phyloP scores from a whole-genome alignment of 2,797 vertebrate species.

The Steatocranus sp. region DNA sequence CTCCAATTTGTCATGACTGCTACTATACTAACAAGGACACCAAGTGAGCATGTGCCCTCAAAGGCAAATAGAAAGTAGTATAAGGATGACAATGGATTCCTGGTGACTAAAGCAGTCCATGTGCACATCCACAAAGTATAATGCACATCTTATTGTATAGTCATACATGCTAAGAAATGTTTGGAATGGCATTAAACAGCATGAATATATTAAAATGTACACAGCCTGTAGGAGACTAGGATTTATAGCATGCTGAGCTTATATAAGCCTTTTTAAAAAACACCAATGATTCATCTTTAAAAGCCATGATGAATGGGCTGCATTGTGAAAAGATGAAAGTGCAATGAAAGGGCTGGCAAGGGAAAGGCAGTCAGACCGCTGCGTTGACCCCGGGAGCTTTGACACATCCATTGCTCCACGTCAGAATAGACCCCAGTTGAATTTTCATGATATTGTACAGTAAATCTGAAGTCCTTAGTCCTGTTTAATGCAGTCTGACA shows the following conservation, averaged over 20 bases:
- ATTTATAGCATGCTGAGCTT: constrained; percentile 13
- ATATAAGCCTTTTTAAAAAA: background rate
- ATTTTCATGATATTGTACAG: background rate
- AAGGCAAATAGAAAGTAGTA: background rate
- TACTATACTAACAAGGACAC: background rate
- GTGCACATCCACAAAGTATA: background rate
- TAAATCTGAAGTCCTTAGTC: background rate
- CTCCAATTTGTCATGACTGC: background rate
- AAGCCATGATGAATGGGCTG: background rate
- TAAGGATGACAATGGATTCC: background rate
- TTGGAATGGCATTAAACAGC: background rate
- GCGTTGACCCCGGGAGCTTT: background rate
- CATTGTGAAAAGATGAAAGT: background rate
- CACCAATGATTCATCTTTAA: constrained; percentile 9
- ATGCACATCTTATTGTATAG: background rate
- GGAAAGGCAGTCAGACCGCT: constrained; percentile 5
- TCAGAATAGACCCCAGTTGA: background rate
- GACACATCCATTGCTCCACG: background rate
- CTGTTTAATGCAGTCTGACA: background rate
- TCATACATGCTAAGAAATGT: background rate
- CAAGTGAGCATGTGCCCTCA: background rate
- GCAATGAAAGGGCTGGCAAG: background rate
- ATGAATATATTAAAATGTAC: constrained; percentile 10
- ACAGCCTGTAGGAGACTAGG: background rate
- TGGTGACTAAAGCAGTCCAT: background rate